Base-by-base conservation (phyloP, 53 echinoderm and acorn worm species). In the Echinarachnius parma region DNA sequence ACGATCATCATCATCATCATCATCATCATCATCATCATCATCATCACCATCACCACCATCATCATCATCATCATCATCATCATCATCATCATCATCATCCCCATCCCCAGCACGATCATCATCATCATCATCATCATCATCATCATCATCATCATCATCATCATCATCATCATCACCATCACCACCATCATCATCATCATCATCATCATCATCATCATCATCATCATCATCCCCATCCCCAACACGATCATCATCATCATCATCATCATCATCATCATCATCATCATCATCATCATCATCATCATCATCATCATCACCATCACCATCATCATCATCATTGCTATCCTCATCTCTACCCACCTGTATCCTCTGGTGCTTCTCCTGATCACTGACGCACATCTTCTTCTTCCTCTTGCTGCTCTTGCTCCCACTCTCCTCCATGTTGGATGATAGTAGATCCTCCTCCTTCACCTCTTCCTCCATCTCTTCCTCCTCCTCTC, bases 401-500 rank as follows among this genome's bases (percentile, higher is more conserved):
- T 53, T 63, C 27, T 23, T 48, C 42, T 28, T 42, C 78, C 48
- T 66, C 70, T 66, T 60, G 78, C 44, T 76, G 31, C n/a, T 68
- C 68, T 29, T 48, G 7, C 37, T 24, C 27, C 21, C 33, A 24
- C 22, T 61, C 35, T 59, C 70, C 36, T 70, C 69, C 31, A 2
- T 18, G 34, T 31, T 7, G 30, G 74, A 37, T n/a, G 74, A 29
- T 2, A 72, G 37, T 3, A 72, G 28, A 16, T 87, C 78, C 58
- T 63, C 50, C 16, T 77, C 66, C 15, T 52, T 76, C 28, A 31
- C 72, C 26, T 74, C 82, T 45, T 69, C 59, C 39, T 24, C 69
- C 3, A 29, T 67, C 7, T 68, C 78, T 28, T 50, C 77, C 3
- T 78, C 77, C 25, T 87, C 86, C 9, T 61, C 81, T 52, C 54